These are phyloP conservation scores for Phycodurus eques DNA, from an alignment of 2,113 vertebrate genomes.

Conservation along the genomic window DNA sequence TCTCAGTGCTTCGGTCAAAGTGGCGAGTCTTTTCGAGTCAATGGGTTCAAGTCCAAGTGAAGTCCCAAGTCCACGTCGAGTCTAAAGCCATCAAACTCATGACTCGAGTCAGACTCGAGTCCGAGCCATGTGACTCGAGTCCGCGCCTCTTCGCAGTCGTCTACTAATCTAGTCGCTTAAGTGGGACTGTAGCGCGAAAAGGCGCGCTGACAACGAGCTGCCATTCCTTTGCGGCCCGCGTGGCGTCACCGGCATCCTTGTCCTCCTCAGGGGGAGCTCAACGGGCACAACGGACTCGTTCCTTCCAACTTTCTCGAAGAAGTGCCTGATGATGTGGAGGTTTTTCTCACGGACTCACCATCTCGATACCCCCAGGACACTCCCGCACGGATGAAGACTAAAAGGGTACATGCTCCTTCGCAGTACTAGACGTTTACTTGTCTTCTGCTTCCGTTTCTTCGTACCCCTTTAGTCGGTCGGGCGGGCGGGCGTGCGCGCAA, in stretches of 20 bases:
- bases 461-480: constrained; percentile 58
- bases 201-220: no score
- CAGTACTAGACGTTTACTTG: constrained; percentile 75
- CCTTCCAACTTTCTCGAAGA: constrained; percentile 99
- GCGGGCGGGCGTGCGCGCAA: constrained; percentile 34
- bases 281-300: constrained; percentile 93
- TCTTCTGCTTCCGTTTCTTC: constrained; percentile 58
- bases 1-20: no score
- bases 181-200: no score
- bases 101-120: no score
- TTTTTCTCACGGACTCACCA: constrained; percentile 89
- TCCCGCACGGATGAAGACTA: constrained; percentile 84
- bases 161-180: no score
- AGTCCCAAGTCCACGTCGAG: no score
- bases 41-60: no score
- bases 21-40: no score
- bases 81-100: no score
- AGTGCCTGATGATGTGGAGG: constrained; percentile 99
- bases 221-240: no score
- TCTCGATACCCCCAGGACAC: constrained; percentile 79
- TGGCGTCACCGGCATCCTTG: constrained; percentile 3
- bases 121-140: no score
- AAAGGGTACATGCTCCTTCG: constrained; percentile 89
- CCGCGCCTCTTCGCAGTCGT: no score
- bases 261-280: constrained; percentile 87